Conservation (phyloP, 30 jellyfish, hydroid and myxozoan genomes). For the Cassiopea andromeda region DNA sequence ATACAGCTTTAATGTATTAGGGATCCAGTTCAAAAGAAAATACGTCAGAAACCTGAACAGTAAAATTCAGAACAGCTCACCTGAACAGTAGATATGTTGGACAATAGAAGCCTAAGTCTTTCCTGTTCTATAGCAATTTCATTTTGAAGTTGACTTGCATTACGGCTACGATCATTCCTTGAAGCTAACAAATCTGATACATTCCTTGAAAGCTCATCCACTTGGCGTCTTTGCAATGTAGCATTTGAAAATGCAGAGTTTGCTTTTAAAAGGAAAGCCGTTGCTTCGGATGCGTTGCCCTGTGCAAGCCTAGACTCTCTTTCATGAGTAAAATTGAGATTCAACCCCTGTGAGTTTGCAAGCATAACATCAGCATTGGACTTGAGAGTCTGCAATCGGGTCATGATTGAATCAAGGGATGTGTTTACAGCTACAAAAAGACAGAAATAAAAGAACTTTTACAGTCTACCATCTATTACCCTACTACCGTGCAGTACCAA, state of each 20-base stretch:
- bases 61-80: constrained; percentile 26
- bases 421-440: constrained; percentile 35
- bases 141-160: background rate
- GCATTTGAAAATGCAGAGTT: constrained; percentile 5
- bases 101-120: background rate
- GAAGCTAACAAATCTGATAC: constrained; percentile 1
- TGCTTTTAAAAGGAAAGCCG: constrained; percentile 12
- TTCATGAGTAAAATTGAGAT: constrained; percentile 30
- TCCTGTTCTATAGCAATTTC: constrained; percentile 12
- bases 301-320: constrained; percentile 19
- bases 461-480: no score
- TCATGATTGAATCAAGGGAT: constrained; percentile 15
- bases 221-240: constrained; percentile 4
- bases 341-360: constrained; percentile 21
- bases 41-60: no score
- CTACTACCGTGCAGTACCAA: no score
- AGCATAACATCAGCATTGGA: constrained; percentile 8
- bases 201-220: background rate
- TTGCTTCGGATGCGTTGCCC: constrained; percentile 52
- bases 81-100: constrained; percentile 8
- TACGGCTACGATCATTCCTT: constrained; percentile 1
- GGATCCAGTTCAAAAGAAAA: no score
- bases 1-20: no score
- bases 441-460: no score
- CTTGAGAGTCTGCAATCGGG: constrained; percentile 2